These are phyloP conservation scores for Callipepla californica DNA, from an alignment of 2,113 vertebrate species.

Conservation along the genomic window DNA sequence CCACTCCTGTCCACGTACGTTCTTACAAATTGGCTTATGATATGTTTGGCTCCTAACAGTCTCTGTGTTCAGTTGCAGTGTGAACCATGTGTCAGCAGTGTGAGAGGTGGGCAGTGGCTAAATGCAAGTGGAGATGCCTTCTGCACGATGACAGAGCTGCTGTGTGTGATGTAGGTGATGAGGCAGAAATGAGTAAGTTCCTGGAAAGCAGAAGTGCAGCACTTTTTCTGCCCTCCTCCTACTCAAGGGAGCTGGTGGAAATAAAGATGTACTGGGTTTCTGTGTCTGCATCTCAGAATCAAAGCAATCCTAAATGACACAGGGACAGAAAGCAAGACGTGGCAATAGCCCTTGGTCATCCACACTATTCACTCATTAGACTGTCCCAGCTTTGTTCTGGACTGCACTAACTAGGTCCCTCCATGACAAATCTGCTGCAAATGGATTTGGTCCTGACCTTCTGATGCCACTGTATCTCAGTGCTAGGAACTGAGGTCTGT, in stretches of 20 bases:
- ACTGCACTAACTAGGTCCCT: accelerated
- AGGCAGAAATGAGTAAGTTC: not conserved
- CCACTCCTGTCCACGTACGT: not conserved
- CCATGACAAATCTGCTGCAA: not conserved
- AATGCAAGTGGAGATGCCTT: not conserved
- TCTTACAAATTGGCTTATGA: not conserved
- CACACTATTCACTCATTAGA: not conserved
- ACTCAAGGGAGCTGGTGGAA: not conserved
- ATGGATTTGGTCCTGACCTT: not conserved
- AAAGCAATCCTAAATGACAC: not conserved
- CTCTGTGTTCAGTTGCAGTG: not conserved
- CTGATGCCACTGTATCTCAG: not conserved
- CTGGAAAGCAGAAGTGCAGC: not conserved
- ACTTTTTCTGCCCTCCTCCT: not conserved
- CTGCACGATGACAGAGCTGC: not conserved
- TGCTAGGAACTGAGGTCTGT: not conserved
- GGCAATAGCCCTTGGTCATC: not conserved
- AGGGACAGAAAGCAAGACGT: not conserved
- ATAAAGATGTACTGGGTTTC: not conserved
- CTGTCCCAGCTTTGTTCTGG: not conserved
- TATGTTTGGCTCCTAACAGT: not conserved
- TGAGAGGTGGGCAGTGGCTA: not conserved
- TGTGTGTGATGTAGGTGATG: not conserved
- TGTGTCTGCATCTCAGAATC: not conserved
- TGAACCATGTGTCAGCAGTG: not conserved